Evolutionary conservation across 2,888 invertebrate genomes (phyloP), one percentile per base, ranked within the genome.

Genomic region (Melangyna quadrimaculata): DNA sequence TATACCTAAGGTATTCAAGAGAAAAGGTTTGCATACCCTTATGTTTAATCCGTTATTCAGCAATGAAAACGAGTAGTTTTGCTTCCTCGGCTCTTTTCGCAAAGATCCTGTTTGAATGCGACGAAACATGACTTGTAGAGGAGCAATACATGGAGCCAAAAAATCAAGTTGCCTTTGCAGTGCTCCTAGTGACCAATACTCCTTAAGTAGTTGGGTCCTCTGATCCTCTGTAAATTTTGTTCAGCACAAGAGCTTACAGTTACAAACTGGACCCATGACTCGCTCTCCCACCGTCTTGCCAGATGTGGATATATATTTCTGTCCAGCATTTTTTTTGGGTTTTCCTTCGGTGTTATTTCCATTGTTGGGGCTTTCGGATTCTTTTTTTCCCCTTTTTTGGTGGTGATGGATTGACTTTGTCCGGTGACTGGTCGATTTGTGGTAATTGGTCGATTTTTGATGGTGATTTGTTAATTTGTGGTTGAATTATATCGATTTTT

Each of bases 91-190:
- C 12, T 57, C 57, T 57, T 57, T 35, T 53, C 7, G 24, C 12
- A 53, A 53, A 53, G 53, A 9, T 8, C 24, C 27, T 53, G 24
- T 14, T 57, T 57, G 32, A 57, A 35, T 57, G 4, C 57, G 57
- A 19, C 57, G 57, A 57, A 57, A 32, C 57, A 57, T 57, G 35
- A 57, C 57, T 57, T 57, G 9, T 57, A 57, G 32, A 57, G 57
- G 57, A 57, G 35, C 57, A 57, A 57, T 57, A 57, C 57, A 57
- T 17, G 55, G 32, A 29, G 55, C 55, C 55, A 55, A 55, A 55
- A 55, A 55, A 55, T 55, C 55, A 55, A 17, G 55, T 55, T 55
- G 55, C 55, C 55, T 32, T 57, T 57, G 57, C 57, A 57, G 57
- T 57, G 57, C 19, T 59, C 59, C 59, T 59, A 59, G 37, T 35